A percentile compares a stretch with the other conserved stretches of the same genome.
phyloP scores from a whole-genome alignment of 2,888 invertebrate genomes.

The Apodemia mormo region DNA sequence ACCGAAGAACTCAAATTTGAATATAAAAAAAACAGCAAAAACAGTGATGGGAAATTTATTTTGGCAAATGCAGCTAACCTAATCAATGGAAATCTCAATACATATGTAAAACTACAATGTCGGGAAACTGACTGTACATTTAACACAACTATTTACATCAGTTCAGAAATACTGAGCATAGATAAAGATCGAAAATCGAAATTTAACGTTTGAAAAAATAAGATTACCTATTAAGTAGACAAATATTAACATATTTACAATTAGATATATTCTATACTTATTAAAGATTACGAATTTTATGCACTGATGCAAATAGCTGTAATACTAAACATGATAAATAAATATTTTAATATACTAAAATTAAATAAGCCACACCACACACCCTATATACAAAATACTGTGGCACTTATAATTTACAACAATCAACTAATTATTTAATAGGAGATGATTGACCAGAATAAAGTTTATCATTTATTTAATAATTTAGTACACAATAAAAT shows the following conservation, averaged over 20 bases:
- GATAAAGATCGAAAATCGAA: neutral
- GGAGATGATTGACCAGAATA: conserved; percentile 72
- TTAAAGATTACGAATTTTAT: conserved; percentile 12
- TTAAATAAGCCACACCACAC: conserved; percentile 51
- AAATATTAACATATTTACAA: conserved; percentile 8
- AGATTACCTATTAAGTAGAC: conserved; percentile 2
- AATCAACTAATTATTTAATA: conserved; percentile 55
- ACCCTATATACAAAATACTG: conserved; percentile 56
- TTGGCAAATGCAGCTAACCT: conserved; percentile 80
- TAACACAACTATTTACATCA: conserved; percentile 36
- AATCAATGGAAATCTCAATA: conserved; percentile 71
- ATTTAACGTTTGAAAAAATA: conserved; percentile 2
- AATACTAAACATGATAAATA: conserved; percentile 45
- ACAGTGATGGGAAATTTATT: conserved; percentile 80
- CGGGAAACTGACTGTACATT: conserved; percentile 50
- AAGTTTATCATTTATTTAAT: conserved; percentile 53
- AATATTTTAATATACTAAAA: conserved; percentile 58
- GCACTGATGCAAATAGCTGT: conserved; percentile 28
- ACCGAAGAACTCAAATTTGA: neutral
- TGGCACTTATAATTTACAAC: conserved; percentile 50
- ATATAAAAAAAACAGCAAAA: conserved; percentile 40
- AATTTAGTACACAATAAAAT: conserved; percentile 56
- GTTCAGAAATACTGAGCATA: conserved; percentile 12
- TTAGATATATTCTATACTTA: neutral
- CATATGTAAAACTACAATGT: conserved; percentile 68